phyloP scores from a whole-genome alignment of 1,140 invertebrate species.

The Atta texana region DNA sequence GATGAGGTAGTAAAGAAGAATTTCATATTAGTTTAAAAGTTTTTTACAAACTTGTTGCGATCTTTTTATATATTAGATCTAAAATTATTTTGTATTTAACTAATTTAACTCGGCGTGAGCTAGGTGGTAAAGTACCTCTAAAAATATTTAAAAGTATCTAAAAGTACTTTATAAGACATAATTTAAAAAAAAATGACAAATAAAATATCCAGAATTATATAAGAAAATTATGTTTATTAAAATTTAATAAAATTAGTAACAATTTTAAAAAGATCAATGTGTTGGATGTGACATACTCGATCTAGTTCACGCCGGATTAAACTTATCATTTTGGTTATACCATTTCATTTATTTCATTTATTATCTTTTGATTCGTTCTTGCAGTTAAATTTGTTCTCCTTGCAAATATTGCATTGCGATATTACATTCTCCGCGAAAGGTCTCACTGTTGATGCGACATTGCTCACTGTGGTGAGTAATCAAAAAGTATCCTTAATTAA shows the following conservation, averaged over 20 bases:
- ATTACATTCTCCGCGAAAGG: not conserved
- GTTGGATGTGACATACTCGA: too few relatives aligned
- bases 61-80: not conserved
- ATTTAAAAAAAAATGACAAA: too few relatives aligned
- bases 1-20: not conserved
- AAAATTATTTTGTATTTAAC: not conserved
- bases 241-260: too few relatives aligned
- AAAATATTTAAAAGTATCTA: too few relatives aligned
- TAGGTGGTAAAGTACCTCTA: too few relatives aligned
- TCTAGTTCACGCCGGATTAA: too few relatives aligned
- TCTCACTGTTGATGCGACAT: not conserved
- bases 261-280: too few relatives aligned
- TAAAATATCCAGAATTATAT: too few relatives aligned
- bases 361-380: not conserved
- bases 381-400: not conserved
- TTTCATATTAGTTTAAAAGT: not conserved
- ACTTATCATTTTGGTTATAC: not conserved
- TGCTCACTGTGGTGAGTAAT: not conserved
- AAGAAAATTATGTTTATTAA: too few relatives aligned
- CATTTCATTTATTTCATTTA: not conserved
- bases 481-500: not conserved
- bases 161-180: too few relatives aligned
- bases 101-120: too few relatives aligned
- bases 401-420: not conserved
- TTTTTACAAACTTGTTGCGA: not conserved